These are phyloP conservation scores for Megalonaias nervosa DNA, from an alignment of 1,140 invertebrate species.

Conservation along the genomic window DNA sequence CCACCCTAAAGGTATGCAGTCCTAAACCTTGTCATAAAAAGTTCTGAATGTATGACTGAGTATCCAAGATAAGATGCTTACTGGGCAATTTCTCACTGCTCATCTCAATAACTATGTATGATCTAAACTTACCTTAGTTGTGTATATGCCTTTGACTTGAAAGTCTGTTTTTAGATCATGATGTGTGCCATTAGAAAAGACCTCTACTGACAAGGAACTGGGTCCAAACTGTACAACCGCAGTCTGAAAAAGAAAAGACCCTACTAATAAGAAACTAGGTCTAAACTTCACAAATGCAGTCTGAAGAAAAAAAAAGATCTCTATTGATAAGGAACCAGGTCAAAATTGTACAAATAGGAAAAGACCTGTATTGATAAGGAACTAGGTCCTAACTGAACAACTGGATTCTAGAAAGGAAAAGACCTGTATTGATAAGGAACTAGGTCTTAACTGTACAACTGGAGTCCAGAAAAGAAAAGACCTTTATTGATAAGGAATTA, in stretches of 20 bases:
- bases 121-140: slow-evolving; percentile 75
- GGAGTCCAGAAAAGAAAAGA: background rate
- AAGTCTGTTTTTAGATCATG: slow-evolving; percentile 82
- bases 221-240: slow-evolving; percentile 76
- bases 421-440: no score
- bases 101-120: no score
- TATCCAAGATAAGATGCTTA: no score
- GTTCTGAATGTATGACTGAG: background rate
- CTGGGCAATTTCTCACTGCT: no score
- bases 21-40: no score
- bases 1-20: no score
- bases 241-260: slow-evolving; percentile 63
- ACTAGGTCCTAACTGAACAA: slow-evolving; percentile 75
- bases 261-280: slow-evolving; percentile 75
- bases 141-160: slow-evolving; percentile 85
- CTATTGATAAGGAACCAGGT: slow-evolving; percentile 75
- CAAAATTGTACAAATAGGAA: slow-evolving; percentile 72
- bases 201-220: slow-evolving; percentile 76
- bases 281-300: slow-evolving; percentile 75
- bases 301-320: slow-evolving; percentile 53
- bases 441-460: no score
- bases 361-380: slow-evolving; percentile 77
- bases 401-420: slow-evolving; percentile 70
- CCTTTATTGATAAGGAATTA: no score
- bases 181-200: slow-evolving; percentile 66